Evolutionary conservation across 2,797 vertebrate species (phyloP).

Genomic region (Melanotaenia nigrans): DNA sequence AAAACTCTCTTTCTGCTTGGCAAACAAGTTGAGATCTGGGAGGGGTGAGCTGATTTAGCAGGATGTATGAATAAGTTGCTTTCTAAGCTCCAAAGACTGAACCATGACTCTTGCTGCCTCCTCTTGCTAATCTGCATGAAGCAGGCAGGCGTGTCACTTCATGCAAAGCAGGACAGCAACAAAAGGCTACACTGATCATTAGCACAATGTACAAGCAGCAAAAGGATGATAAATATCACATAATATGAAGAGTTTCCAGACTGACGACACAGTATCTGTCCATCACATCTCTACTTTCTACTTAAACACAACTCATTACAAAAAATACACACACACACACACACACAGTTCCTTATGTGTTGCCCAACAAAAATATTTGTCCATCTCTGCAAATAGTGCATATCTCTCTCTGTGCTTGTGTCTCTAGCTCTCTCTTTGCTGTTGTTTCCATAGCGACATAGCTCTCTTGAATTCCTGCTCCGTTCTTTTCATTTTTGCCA

Average conservation of each 20-base stretch:
- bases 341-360: constrained; percentile 27
- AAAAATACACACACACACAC: constrained; percentile 12
- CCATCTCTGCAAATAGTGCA: constrained; percentile 71
- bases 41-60: constrained; percentile 42
- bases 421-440: constrained; percentile 70
- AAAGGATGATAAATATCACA: constrained; percentile 12
- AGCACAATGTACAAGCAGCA: constrained; percentile 28
- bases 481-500: constrained; percentile 81
- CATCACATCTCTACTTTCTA: constrained; percentile 10
- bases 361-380: constrained; percentile 71
- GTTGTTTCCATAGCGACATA: constrained; percentile 87
- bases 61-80: constrained; percentile 60
- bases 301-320: constrained; percentile 28
- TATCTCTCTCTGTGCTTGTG: constrained; percentile 28
- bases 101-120: constrained; percentile 34
- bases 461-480: constrained; percentile 82
- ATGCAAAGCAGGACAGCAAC: constrained; percentile 52
- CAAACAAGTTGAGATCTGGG: constrained; percentile 63
- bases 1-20: constrained; percentile 54
- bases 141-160: constrained; percentile 40
- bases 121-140: constrained; percentile 46
- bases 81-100: constrained; percentile 50
- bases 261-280: not conserved
- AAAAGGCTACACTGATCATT: constrained; percentile 36
- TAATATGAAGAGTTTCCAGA: not conserved